Evolutionary conservation across 2,888 invertebrate species (phyloP).

Genomic region (Hypselothyrea guttata): DNA sequence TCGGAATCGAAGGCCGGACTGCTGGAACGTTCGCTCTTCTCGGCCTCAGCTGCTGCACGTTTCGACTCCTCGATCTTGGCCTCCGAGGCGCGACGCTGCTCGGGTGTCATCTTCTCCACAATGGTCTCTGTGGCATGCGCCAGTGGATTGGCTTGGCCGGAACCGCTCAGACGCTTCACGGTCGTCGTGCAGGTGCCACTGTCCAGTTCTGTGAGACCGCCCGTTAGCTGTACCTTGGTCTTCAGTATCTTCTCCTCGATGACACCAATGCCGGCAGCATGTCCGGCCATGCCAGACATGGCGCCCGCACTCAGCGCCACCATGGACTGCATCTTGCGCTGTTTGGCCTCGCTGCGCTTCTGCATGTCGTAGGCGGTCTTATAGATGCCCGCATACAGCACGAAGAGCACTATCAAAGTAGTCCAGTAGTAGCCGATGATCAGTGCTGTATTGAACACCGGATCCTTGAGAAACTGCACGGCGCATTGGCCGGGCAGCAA

Average conservation of each 20-base stretch:
- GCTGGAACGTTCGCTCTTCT: constrained; percentile 92
- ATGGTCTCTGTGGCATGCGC: constrained; percentile 71
- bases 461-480: constrained; percentile 98
- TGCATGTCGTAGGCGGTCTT: constrained; percentile 99
- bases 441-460: constrained; percentile 97
- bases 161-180: constrained; percentile 67
- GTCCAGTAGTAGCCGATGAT: constrained; percentile 99
- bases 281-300: constrained; percentile 94
- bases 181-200: constrained; percentile 69
- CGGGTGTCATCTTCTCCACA: constrained; percentile 62
- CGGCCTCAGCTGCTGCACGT: constrained; percentile 83
- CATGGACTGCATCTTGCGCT: constrained; percentile 97
- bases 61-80: constrained; percentile 71
- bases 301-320: constrained; percentile 94
- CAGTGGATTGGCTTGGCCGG: constrained; percentile 76
- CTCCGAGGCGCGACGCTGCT: constrained; percentile 74
- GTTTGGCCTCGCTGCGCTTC: constrained; percentile 97
- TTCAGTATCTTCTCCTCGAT: constrained; percentile 84
- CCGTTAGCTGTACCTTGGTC: constrained; percentile 70
- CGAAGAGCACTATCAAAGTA: constrained; percentile 96
- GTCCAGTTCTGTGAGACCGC: constrained; percentile 50
- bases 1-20: constrained; percentile 97
- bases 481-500: constrained; percentile 94
- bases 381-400: constrained; percentile 98
- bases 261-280: constrained; percentile 92